Percentiles rank a stretch among this genome's conserved stretches.
phyloP scores from a whole-genome alignment of 2,888 invertebrate species.

The Junonia oenone region DNA sequence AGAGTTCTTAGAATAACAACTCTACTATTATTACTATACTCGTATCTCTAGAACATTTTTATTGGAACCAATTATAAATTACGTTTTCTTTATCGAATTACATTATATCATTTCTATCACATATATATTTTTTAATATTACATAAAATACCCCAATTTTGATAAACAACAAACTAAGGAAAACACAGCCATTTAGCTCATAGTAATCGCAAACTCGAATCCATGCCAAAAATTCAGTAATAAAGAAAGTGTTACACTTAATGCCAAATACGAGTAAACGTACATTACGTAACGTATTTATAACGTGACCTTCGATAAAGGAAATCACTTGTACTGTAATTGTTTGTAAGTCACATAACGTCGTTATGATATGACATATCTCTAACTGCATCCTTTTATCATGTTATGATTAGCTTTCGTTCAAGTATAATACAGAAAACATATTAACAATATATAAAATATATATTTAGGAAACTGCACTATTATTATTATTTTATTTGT shows the following conservation, averaged over 20 bases:
- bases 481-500: too few species aligned
- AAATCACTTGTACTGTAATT: conserved; percentile 13
- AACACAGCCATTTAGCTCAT: not conserved
- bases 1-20: not conserved
- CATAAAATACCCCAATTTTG: too few species aligned
- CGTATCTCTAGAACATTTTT: not conserved
- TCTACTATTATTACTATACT: not conserved
- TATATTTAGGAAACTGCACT: too few species aligned
- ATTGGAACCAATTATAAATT: not conserved
- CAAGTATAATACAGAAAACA: too few species aligned
- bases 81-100: not conserved
- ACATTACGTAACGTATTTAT: conserved; percentile 15
- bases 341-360: not conserved
- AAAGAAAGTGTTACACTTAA: conserved; percentile 7
- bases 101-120: too few species aligned
- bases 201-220: not conserved
- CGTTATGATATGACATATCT: conserved; percentile 1
- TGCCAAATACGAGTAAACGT: conserved; percentile 5
- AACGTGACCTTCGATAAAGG: conserved; percentile 16
- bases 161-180: not conserved
- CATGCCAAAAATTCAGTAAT: not conserved
- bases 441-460: too few species aligned
- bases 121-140: too few species aligned
- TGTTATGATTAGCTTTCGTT: not conserved
- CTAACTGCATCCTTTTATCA: not conserved